Evolutionary conservation across 2,797 vertebrate species (phyloP), one percentile per base, ranked within the genome.

Genomic region (Sebastes hubbsi): DNA sequence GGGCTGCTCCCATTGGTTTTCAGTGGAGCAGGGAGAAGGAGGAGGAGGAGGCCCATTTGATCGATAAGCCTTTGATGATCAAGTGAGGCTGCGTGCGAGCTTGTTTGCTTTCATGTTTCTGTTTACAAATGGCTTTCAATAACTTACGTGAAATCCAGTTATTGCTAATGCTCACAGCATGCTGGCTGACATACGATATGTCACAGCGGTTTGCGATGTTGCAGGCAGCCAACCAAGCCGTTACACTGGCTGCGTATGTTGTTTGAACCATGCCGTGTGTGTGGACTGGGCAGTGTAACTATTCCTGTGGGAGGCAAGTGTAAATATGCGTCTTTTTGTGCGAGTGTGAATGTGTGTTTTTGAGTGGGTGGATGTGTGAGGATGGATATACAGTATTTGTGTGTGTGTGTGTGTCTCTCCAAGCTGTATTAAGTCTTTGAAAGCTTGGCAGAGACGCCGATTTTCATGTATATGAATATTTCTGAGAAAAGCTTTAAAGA

Each of bases 21-120:
- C 46, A 76, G 80, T 65, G 63, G 60, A 81, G 77, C 34, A 32
- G 70, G 56, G 78, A 75, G 74, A 61, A 80, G 61, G 54, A 60
- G 82, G 73, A 59, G 71, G 86, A 78, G 87, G 87, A 86, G 84
- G 84, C 70, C 63, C 81, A 88, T 91, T 92, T 91, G 90, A 95
- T 95, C 90, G 91, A 94, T 94, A 88, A 89, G 82, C 75, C 94
- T 95, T 95, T 95, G 94, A 96, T 95, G 94, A 94, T 94, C 87
- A 89, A 94, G 93, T 90, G 87, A 87, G 86, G 79, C 90, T 93
- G 91, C 82, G 80, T 91, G 91, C 82, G 62, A 91, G 92, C 87
- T 87, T 89, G 86, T 94, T 92, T 92, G 87, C 93, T 94, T 95
- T 95, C 93, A 95, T 95, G 93, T 95, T 91, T 93, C 88, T 93